Evolutionary conservation across 1,140 invertebrate species (phyloP).

Genomic region (Calephelis virginiensis): DNA sequence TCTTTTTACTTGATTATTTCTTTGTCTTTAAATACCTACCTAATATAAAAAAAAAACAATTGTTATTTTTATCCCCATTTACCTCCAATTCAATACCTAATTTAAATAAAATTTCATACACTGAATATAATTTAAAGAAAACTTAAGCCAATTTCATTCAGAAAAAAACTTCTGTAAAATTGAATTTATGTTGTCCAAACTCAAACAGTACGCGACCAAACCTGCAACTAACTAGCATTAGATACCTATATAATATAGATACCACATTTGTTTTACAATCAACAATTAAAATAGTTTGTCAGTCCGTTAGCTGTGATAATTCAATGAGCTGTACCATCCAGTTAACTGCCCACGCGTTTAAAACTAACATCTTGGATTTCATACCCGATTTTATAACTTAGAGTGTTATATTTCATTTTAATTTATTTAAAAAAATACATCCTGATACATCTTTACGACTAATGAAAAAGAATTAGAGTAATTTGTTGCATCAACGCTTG

Average conservation of each 20-base stretch:
- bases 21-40: no score
- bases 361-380: conserved; percentile 2
- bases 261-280: not conserved
- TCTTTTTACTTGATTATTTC: no score
- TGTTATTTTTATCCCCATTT: no score
- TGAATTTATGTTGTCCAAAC: no score
- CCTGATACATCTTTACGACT: conserved; percentile 7
- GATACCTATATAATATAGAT: not conserved
- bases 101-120: no score
- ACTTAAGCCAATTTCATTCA: no score
- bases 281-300: not conserved
- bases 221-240: no score
- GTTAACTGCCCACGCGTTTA: conserved; percentile 5
- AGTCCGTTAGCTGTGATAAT: conserved; percentile 2
- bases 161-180: no score
- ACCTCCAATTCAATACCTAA: no score
- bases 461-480: not conserved
- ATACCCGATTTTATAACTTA: conserved; percentile 8
- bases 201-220: no score
- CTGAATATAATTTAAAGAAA: no score
- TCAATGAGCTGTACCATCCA: not conserved
- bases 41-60: no score
- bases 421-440: conserved; percentile 15
- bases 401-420: conserved; percentile 7
- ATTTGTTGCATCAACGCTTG: not conserved